phyloP scores from a whole-genome alignment of 30 jellyfish, hydroid and myxozoan genomes.

The Cassiopea andromeda region DNA sequence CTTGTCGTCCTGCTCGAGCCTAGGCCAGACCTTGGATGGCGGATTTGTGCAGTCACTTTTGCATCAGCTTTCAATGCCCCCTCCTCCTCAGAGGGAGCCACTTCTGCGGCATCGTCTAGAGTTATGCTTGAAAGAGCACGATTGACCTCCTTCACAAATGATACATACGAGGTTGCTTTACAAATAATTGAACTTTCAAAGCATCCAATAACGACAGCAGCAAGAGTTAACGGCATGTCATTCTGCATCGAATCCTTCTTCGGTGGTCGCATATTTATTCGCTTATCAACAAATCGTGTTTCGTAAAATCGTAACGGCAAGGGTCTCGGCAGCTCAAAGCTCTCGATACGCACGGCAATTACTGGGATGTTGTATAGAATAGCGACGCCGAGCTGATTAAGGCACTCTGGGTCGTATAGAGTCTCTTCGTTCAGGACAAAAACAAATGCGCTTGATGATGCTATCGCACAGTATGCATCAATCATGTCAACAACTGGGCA shows the following conservation, averaged over 20 bases:
- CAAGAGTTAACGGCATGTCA: conserved; percentile 48
- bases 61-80: not conserved
- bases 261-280: not conserved
- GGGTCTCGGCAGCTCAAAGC: conserved; percentile 67
- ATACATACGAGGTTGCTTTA: conserved; percentile 9
- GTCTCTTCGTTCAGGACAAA: conserved; percentile 64
- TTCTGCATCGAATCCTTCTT: not conserved
- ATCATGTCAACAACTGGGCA: conserved; percentile 62
- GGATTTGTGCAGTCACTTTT: not conserved
- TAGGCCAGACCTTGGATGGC: not conserved
- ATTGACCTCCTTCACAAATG: conserved; percentile 24
- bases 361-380: conserved; percentile 85
- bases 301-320: conserved; percentile 69
- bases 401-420: conserved; percentile 54
- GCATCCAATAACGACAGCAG: conserved; percentile 33
- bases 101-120: conserved; percentile 25
- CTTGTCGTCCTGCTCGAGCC: conserved; percentile 7
- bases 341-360: conserved; percentile 72
- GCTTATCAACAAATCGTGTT: conserved; percentile 79
- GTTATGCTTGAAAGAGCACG: conserved; percentile 22
- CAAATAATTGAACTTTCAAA: conserved; percentile 35
- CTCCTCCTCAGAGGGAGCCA: conserved; percentile 55
- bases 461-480: conserved; percentile 75
- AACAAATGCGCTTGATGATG: conserved; percentile 78
- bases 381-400: conserved; percentile 92